Percentiles rank a stretch among this genome's conserved stretches.
These are phyloP conservation scores for Alethe diademata DNA, from an alignment of 2,113 vertebrate species.

Conservation along the genomic window DNA sequence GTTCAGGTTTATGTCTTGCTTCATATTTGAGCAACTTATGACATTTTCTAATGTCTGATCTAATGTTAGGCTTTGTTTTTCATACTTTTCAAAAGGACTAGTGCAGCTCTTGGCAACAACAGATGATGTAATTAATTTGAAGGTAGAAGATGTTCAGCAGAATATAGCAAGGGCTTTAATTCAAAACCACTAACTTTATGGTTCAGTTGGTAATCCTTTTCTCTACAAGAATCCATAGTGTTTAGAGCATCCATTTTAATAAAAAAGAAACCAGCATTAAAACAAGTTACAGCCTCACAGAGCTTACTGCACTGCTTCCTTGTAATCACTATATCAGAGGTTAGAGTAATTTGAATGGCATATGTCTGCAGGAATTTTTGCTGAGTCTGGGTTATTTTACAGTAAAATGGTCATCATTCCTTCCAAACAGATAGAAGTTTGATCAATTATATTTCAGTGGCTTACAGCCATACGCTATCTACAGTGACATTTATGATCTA, in stretches of 20 bases:
- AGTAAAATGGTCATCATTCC: not conserved
- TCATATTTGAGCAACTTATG: not conserved
- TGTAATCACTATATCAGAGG: not conserved
- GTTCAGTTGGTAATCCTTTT: not conserved
- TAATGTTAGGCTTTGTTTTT: not conserved
- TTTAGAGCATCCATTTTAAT: not conserved
- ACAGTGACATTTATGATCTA: conserved; percentile 39
- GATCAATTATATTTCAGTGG: conserved; percentile 19
- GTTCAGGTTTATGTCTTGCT: not conserved
- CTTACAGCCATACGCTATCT: conserved; percentile 24
- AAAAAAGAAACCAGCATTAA: not conserved
- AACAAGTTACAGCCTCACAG: not conserved
- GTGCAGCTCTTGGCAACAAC: not conserved
- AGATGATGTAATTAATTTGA: not conserved
- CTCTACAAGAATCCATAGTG: not conserved
- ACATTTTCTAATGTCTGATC: not conserved
- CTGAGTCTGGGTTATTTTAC: not conserved
- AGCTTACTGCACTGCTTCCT: not conserved
- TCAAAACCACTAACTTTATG: not conserved
- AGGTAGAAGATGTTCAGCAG: not conserved
- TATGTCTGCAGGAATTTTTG: conserved; percentile 16
- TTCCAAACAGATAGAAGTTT: conserved; percentile 22
- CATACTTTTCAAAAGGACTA: not conserved
- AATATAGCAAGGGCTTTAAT: not conserved
- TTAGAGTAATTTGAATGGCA: not conserved